Base-by-base conservation (phyloP, 2,797 vertebrate species). In the Psittacula derbiana region DNA sequence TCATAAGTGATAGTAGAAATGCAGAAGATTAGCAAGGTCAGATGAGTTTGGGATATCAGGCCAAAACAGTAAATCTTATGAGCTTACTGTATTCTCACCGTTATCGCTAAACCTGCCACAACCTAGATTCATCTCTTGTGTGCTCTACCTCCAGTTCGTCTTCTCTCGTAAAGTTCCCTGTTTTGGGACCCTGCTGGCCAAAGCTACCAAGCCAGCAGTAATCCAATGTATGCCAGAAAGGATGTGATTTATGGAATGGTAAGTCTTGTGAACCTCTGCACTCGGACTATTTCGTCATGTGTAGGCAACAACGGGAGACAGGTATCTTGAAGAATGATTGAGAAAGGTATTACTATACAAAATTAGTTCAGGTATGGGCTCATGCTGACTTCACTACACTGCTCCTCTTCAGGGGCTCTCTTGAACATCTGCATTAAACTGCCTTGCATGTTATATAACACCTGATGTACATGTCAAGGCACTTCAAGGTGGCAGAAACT, bases 11-110 rank as follows among this genome's bases (percentile, higher is more conserved):
- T 95, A 80, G 92, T 83, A 84, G 86, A 93, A 97, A 92, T 91
- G 81, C 43, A 46, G 81, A 93, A 96, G 96, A 96, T 97, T 92
- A 94, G 55, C 80, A 84, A 93, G 95, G 93, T 96, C 94, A 94
- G 95, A 95, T 84, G 90, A 92, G 72, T 93, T 90, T 93, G 78
- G 78, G 74, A 88, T 93, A 95, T 92, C 64, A 82, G 78, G 74
- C 83, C 91, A 92, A 88, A 93, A n/a, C 52, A 72, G 47, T 95
- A 94, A 94, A 94, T 95, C 88, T 91, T 83, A 65, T 92, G 80
- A 90, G 28, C 13, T 91, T 94, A 28, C 44, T 46, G 10, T 70
- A 43, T 79, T 67, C 53, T 82, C 44, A 49, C 55, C 23, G 6
- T 84, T 86, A 65, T 61, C 72, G 31, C 36, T 61, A 75, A 58